Base-by-base conservation (phyloP, 2,888 invertebrate genomes). In the Drosophila paucipuncta region DNA sequence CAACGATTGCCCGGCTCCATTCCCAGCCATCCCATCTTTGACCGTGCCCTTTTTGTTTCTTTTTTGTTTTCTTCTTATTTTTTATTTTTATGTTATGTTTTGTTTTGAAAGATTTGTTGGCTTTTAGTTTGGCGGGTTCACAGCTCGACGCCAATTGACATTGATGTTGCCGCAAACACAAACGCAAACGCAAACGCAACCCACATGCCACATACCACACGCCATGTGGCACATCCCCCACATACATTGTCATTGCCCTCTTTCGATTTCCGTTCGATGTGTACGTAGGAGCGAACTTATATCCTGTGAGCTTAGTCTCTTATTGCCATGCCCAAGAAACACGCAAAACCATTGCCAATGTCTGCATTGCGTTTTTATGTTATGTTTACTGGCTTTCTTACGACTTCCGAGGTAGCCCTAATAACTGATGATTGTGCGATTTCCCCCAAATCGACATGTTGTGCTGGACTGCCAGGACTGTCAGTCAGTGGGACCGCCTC, bases 341-440 rank as follows among this genome's bases (percentile, higher is more conserved):
- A 73, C 73, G 69, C 73, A 78, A 43, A 43, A 62, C 31, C 28
- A 47, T 77, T 77, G 50, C 52, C 69, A 82, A 79, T 67, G 76
- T 66, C 66, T 68, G 72, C 73, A 78, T 77, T 85, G 80, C 77
- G 67, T 70, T 78, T 64, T 69, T 63, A 70, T 79, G 68, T 82
- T 78, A 70, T 83, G 72, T 85, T 85, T 83, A 81, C 76, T 79
- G 67, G 59, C 67, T 74, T 76, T 83, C 90, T 81, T 76, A 81
- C 75, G 76, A 85, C 89, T 83, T 90, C 89, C 83, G 85, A 72
- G 86, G 81, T 76, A 78, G 74, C 71, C 78, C 88, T 90, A 87
- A 87, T 87, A 87, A 87, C 90, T 87, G 86, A 90, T 87, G 86
- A 87, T 83, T 87, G 90, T 89, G 90, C 90, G 83, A 87, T 87